Evolutionary conservation across 1,140 invertebrate genomes (phyloP).

Genomic region (Holotrichia oblita): DNA sequence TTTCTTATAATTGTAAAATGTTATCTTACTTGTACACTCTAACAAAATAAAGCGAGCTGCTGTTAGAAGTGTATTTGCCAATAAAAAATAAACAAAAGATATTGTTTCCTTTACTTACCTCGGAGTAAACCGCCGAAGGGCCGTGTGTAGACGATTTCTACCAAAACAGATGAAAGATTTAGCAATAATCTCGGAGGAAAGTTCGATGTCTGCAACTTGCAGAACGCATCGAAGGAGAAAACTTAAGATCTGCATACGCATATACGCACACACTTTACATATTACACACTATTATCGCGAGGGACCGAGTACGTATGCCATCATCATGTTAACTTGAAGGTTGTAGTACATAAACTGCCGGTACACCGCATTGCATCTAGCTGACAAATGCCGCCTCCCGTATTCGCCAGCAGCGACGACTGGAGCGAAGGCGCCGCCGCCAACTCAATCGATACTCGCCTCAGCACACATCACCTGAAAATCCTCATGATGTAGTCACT

Average conservation of each 20-base stretch:
- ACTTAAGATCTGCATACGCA: not conserved
- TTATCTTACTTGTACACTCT: not conserved
- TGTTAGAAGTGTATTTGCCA: too few species aligned
- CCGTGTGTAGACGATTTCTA: not conserved
- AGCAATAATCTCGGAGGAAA: not conserved
- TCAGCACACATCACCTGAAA: constrained; percentile 18
- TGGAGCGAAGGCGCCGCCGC: constrained; percentile 36
- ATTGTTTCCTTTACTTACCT: not conserved
- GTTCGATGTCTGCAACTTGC: not conserved
- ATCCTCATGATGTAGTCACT: constrained; percentile 19
- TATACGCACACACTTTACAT: constrained; percentile 22
- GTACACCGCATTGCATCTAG: constrained; percentile 29
- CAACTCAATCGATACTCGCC: constrained; percentile 38
- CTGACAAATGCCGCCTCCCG: constrained; percentile 40
- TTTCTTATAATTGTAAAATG: not conserved
- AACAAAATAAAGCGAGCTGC: too few species aligned
- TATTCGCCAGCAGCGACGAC: constrained; percentile 20
- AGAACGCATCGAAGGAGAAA: constrained; percentile 2
- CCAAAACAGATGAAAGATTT: not conserved
- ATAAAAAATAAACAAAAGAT: not conserved
- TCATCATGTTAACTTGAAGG: constrained; percentile 26
- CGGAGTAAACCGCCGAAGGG: not conserved
- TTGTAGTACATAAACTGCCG: constrained; percentile 35
- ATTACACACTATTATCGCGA: constrained; percentile 25
- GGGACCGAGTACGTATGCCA: constrained; percentile 13